phyloP scores from a whole-genome alignment of 1,140 invertebrate genomes.

The Heliconius hermathena region DNA sequence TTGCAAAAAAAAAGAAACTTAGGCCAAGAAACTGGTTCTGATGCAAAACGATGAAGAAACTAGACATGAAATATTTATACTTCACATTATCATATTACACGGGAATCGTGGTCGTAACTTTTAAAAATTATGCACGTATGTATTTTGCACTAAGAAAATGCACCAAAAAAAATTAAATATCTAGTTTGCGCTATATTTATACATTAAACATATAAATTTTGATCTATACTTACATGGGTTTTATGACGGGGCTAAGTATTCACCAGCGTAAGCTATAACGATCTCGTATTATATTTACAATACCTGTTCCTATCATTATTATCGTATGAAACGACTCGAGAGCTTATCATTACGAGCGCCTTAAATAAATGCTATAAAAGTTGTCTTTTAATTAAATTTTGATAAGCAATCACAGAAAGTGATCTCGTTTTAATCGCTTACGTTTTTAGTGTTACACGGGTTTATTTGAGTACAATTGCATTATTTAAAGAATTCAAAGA shows the following conservation, averaged over 20 bases:
- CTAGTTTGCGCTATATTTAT: not conserved
- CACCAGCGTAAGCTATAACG: not conserved
- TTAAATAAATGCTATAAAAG: conserved; percentile 13
- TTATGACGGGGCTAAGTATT: not conserved
- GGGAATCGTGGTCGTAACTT: conserved; percentile 77
- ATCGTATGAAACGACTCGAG: conserved; percentile 7
- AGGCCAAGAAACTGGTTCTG: conserved; percentile 65
- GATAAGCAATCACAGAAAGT: conserved; percentile 10
- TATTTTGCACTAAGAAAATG: conserved; percentile 72
- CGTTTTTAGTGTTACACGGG: not conserved
- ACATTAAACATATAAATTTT: not conserved
- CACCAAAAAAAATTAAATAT: conserved; percentile 44
- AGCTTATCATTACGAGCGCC: conserved; percentile 6
- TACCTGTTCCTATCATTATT: not conserved
- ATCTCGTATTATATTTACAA: conserved; percentile 11
- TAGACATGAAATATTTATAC: conserved; percentile 80
- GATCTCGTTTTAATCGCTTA: not conserved
- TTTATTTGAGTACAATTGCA: not conserved
- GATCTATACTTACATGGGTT: conserved; percentile 3
- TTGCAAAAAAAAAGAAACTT: conserved; percentile 51
- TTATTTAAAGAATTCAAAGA: not conserved
- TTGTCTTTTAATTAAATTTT: conserved; percentile 14
- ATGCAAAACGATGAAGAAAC: conserved; percentile 71
- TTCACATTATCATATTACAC: conserved; percentile 80
- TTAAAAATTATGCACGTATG: conserved; percentile 76